Conservation (phyloP, 1,140 invertebrate species). For the Drosophila willistoni region DNA sequence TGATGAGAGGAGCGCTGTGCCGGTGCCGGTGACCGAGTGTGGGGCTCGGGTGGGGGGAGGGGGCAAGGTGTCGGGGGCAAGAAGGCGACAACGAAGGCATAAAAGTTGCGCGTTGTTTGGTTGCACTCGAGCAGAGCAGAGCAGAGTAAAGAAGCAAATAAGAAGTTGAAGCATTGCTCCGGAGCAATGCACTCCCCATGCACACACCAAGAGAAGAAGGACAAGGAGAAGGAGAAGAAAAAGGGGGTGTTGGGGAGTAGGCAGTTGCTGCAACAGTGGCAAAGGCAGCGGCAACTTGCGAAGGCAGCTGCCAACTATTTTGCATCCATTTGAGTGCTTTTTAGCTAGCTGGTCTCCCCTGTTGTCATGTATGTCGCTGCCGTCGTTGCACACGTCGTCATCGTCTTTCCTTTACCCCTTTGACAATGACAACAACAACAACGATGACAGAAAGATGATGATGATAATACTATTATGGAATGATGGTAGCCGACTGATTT, state of each 20-base stretch:
- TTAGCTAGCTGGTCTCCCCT: conserved; percentile 16
- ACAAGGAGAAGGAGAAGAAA: neutral
- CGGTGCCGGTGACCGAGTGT: neutral
- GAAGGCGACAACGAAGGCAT: conserved; percentile 60
- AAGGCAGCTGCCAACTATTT: conserved; percentile 74
- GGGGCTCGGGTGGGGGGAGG: neutral
- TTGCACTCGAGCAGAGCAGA: conserved; percentile 63
- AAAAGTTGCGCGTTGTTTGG: conserved; percentile 74
- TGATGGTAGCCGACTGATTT: conserved; percentile 41
- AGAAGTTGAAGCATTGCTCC: conserved; percentile 36
- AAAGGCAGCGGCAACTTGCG: conserved; percentile 45
- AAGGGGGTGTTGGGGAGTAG: no score
- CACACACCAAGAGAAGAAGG: neutral
- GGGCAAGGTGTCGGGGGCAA: conserved; percentile 30
- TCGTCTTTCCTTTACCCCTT: conserved; percentile 18
- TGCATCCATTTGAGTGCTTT: conserved; percentile 66
- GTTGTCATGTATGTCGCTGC: conserved; percentile 32
- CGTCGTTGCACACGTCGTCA: neutral
- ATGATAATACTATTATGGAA: conserved; percentile 57
- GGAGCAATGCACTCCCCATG: conserved; percentile 51
- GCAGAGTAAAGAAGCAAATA: neutral
- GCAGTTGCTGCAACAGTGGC: neutral
- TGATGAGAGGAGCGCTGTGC: conserved; percentile 6
- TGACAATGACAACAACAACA: neutral
- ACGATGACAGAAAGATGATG: conserved; percentile 15